These are phyloP conservation scores for Danaus melanippus DNA, from an alignment of 1,140 invertebrate species.

Conservation along the genomic window DNA sequence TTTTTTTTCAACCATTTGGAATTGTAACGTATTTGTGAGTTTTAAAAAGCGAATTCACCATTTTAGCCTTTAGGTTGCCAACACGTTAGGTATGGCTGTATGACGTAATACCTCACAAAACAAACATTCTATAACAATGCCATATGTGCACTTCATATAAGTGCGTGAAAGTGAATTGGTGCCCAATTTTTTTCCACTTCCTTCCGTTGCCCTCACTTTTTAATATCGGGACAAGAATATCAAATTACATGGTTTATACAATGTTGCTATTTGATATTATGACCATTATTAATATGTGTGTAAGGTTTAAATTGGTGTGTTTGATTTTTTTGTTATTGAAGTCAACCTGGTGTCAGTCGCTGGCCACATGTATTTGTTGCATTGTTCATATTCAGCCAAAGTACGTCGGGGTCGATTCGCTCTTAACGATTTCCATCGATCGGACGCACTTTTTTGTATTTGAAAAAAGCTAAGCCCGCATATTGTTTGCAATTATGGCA, in stretches of 20 bases:
- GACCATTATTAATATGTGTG: slow-evolving; percentile 3
- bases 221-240: slow-evolving; percentile 57
- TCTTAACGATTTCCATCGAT: slow-evolving; percentile 55
- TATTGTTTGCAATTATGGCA: slow-evolving; percentile 59
- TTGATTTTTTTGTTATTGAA: slow-evolving; percentile 7
- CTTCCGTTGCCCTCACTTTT: slow-evolving; percentile 67
- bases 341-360: slow-evolving; percentile 39
- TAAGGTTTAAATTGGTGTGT: slow-evolving; percentile 17
- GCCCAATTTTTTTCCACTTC: slow-evolving; percentile 62
- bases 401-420: slow-evolving; percentile 28
- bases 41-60: no score
- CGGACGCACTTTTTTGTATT: slow-evolving; percentile 42
- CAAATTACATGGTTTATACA: slow-evolving; percentile 47
- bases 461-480: slow-evolving; percentile 37
- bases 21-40: no score
- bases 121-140: slow-evolving; percentile 30
- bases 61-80: no score
- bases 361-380: slow-evolving; percentile 61
- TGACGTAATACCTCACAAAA: slow-evolving; percentile 1
- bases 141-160: slow-evolving; percentile 50
- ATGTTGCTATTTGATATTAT: slow-evolving; percentile 5
- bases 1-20: no score
- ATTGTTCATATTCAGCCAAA: slow-evolving; percentile 49
- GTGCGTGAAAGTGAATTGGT: slow-evolving; percentile 59
- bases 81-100: no score